Evolutionary conservation across 2,888 invertebrate species (phyloP).

Genomic region (Meganola albula): DNA sequence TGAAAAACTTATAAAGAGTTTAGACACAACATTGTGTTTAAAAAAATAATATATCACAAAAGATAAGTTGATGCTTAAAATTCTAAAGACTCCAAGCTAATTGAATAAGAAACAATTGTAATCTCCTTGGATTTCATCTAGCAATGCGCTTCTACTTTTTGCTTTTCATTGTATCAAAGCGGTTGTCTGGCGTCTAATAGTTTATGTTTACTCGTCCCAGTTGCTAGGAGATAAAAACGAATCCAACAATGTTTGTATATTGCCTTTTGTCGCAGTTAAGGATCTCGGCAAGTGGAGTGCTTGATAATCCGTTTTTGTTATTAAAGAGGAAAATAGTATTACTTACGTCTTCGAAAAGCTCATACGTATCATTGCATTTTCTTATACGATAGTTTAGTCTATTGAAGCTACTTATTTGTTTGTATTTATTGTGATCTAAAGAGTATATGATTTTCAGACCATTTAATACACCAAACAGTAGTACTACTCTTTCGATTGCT

Average conservation of each 20-base stretch:
- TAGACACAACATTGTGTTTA: no score
- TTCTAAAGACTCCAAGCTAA: no score
- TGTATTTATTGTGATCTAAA: neutral
- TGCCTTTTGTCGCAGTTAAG: constrained; percentile 12
- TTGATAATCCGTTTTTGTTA: constrained; percentile 18
- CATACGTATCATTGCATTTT: neutral
- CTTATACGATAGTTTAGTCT: neutral
- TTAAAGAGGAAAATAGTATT: constrained; percentile 14
- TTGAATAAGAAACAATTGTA: neutral
- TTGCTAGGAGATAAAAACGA: constrained; percentile 15
- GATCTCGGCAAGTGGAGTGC: constrained; percentile 7
- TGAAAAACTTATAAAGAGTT: no score
- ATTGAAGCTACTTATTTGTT: neutral
- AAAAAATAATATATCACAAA: no score
- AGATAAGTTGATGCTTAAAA: no score
- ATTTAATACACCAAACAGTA: constrained; percentile 17
- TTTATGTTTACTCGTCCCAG: constrained; percentile 13
- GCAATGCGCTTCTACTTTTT: constrained; percentile 9
- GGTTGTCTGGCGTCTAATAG: constrained; percentile 10
- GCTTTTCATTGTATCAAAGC: constrained; percentile 9
- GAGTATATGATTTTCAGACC: neutral
- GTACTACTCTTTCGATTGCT: constrained; percentile 18
- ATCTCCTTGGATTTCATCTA: constrained; percentile 10
- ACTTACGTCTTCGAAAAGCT: constrained; percentile 1
- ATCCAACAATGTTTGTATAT: constrained; percentile 10